Base-by-base conservation (phyloP, 2,113 vertebrate genomes). In the Hippocampus mohnikei region DNA sequence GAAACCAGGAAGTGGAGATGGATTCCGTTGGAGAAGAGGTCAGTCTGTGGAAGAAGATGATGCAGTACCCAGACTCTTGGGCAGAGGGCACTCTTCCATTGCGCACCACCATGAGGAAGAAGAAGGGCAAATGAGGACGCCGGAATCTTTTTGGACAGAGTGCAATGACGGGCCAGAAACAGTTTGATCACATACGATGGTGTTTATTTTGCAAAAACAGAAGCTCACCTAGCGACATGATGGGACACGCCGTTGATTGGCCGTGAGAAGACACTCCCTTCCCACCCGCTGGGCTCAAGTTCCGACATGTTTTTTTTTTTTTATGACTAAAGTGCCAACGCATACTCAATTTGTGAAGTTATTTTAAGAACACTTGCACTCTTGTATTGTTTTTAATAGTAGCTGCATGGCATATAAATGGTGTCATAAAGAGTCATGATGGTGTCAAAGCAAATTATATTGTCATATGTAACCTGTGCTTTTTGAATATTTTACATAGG, bases 21-120 rank as follows among this genome's bases (percentile, higher is more conserved):
- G 96, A 98, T 80, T 98, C 96, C 0, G 90, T 80, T 0, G 95
- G 94, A 0, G 97, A 99, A 86, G 97, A 99, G 87, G 90, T 95
- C 69, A 94, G 91, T 75, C 88, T 99, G 66, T 99, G 97, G 97
- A 90, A 94, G 90, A 98, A 96, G 89, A 98, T 99, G 96, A 83
- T 94, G 86, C 95, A 96, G 87, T 99, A 96, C 84, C 97, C 96
- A 0, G 96, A 95, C 79, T 98, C 96, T 0, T 98, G 96, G 96
- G 96, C 96, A 2, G 97, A 99, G 93, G 97, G 97, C 80, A 94
- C 93, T 0, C 93, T 98, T 55, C 92, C 88, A 46, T 94, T 99
- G 52, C 95, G 96, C 10, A 89, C 95, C 70, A 93, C 92, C 8
- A 98, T 99, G 96, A 93, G 88, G 75, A 95, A 87, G 67, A 72